Evolutionary conservation across 2,888 invertebrate species (phyloP), one percentile per base, ranked within the genome.

Genomic region (Gibbula magus): DNA sequence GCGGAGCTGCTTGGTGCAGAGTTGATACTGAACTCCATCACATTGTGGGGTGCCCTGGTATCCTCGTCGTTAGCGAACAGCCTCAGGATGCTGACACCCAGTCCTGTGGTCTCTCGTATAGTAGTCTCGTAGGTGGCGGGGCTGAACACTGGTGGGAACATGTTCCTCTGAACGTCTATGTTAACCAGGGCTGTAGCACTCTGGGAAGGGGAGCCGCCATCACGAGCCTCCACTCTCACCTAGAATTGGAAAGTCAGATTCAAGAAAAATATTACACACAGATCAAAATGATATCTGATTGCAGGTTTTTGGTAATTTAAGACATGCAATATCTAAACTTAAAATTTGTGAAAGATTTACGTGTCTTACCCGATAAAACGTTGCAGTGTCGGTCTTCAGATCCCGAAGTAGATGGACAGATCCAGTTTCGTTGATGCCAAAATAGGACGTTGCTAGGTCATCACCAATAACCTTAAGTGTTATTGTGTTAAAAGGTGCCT

Each of bases 151-250:
- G 89, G 89, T n/a, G 79, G 76, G 66, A 82, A 79, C 78, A 89
- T 79, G 67, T 89, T 89, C 10, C 88, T 77, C 18, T 82, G 79
- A 2, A 89, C 87, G 39, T 82, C 85, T 45, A 89, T 85, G 39
- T 81, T 82, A 2, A 88, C 86, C 18, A 87, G 81, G 8, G 87
- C 84, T 35, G 87, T 88, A 13, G 88, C 85, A 80, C 84, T 86
- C 20, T 80, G 79, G 0, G 90, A 78, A 7, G 91, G 91, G 32
- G 66, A 84, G 7, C 91, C 91, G 8, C 89, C 89, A 82, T 91
- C 91, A 75, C 82, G 78, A 0, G 89, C 91, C n/a, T 88, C 86
- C 73, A 91, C 84, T 39, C 89, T 84, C 29, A 91, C 82, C 86
- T 89, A 84, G 22, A 70, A 77, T 18, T 29, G 2, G 16, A 51